Conservation (phyloP, 2,888 invertebrate species). For the Blastobasis lacticolella region DNA sequence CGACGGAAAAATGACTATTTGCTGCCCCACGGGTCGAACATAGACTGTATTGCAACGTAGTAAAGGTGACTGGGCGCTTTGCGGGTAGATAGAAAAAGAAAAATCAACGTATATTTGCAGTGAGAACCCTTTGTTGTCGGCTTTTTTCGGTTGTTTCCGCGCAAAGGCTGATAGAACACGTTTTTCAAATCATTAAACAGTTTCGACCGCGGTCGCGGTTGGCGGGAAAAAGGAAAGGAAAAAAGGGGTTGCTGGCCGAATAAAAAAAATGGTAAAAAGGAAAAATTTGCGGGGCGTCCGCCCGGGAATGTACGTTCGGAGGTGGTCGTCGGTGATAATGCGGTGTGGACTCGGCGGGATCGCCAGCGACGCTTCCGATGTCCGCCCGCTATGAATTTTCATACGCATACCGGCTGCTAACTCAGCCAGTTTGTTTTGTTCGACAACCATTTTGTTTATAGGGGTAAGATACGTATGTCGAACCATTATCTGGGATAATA, state of each 20-base stretch:
- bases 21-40: background rate
- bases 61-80: no score
- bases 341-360: no score
- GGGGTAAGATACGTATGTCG: no score
- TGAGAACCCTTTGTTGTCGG: slow-evolving; percentile 65
- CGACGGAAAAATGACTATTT: slow-evolving; percentile 34
- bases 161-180: slow-evolving; percentile 74
- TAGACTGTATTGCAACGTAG: no score
- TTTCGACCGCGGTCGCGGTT: slow-evolving; percentile 63
- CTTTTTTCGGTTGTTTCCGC: slow-evolving; percentile 72
- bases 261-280: slow-evolving; percentile 28
- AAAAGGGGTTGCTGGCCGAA: slow-evolving; percentile 31
- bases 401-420: no score
- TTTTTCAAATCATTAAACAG: slow-evolving; percentile 75
- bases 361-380: background rate
- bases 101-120: slow-evolving; percentile 64
- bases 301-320: background rate
- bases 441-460: no score
- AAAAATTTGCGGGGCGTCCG: background rate
- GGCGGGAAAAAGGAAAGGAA: slow-evolving; percentile 49
- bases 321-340: no score
- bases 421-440: no score
- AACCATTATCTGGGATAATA: no score
- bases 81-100: no score
- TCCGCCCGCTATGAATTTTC: background rate